Evolutionary conservation across 2,113 vertebrate species (phyloP), one percentile per base, ranked within the genome.

Genomic region (Dromas ardeola): DNA sequence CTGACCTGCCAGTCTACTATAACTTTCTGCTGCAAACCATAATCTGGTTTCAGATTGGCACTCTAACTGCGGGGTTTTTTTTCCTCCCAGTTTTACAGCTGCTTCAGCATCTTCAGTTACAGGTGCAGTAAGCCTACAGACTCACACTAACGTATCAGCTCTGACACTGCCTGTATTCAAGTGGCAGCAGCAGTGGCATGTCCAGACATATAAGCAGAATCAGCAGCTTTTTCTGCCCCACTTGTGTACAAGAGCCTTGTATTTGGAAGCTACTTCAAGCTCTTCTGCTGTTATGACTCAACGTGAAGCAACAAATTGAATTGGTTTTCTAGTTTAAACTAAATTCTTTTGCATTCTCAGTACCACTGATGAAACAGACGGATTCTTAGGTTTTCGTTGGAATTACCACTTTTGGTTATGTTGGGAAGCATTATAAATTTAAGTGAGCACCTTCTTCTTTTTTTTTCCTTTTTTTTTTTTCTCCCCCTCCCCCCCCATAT

Each of bases 261-360:
- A 9, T 89, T 78, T 78, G 27, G 30, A 95, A 93, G 86, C 70
- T 56, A 42, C 73, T 74, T 86, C 36, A 89, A 85, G 14, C 73
- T 65, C n/a, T 93, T 63, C 47, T 63, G 45, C 50, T 74, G 29
- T 61, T 55, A 34, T 65, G 91, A 87, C n/a, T 96, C 91, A 96
- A 25, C 4, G 8, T 70, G 77, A 95, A 81, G 47, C 69, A 84
- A 55, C 45, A 71, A 74, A 66, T 86, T 66, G 63, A 42, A 38
- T 52, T 87, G 0, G 2, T 47, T 93, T 93, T 90, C 52, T 85
- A 8, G 47, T 80, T 87, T 88, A 47, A 73, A 49, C 20, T 61
- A 42, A 82, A 82, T 82, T 85, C 14, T 56, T 5, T 63, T 72
- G n/a, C 8, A 3, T 90, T 82, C 90, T 92, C 58, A 80, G 7